Evolutionary conservation across 1,140 invertebrate genomes (phyloP).

Genomic region (Linepithema humile): DNA sequence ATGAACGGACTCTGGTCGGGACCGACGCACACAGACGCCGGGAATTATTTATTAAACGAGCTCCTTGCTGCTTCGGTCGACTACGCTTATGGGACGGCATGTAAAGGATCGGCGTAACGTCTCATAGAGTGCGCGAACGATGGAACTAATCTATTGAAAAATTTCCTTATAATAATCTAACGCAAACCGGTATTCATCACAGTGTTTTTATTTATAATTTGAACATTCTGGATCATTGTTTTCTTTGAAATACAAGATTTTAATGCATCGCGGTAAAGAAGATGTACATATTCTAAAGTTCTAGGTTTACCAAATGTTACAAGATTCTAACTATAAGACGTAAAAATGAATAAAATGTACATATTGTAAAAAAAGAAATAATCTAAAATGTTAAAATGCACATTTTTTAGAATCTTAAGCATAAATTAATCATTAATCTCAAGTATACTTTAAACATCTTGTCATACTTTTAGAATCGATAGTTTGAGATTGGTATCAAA

Average conservation of each 20-base stretch:
- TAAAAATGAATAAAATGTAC: too few relatives aligned
- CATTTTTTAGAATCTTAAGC: too few relatives aligned
- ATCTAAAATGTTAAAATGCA: too few relatives aligned
- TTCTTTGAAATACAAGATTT: too few relatives aligned
- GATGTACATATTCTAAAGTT: too few relatives aligned
- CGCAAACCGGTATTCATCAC: neutral
- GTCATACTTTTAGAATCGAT: neutral
- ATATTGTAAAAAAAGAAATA: neutral
- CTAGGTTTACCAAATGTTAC: too few relatives aligned
- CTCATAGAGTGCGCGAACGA: slow-evolving; percentile 38
- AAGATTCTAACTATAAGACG: too few relatives aligned
- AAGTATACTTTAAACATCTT: neutral
- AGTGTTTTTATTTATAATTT: neutral
- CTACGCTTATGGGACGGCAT: slow-evolving; percentile 30
- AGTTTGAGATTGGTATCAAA: neutral
- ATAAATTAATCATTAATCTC: too few relatives aligned
- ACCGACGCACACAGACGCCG: slow-evolving; percentile 13
- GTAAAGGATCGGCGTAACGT: slow-evolving; percentile 38
- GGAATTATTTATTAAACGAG: slow-evolving; percentile 55
- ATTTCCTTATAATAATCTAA: slow-evolving; percentile 38
- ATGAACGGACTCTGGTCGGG: slow-evolving; percentile 26
- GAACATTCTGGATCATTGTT: too few relatives aligned
- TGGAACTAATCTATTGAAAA: slow-evolving; percentile 50
- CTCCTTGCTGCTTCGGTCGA: neutral
- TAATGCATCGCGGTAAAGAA: too few relatives aligned